Evolutionary conservation across 2,797 vertebrate genomes (phyloP).

Genomic region (Gambelia wislizenii): DNA sequence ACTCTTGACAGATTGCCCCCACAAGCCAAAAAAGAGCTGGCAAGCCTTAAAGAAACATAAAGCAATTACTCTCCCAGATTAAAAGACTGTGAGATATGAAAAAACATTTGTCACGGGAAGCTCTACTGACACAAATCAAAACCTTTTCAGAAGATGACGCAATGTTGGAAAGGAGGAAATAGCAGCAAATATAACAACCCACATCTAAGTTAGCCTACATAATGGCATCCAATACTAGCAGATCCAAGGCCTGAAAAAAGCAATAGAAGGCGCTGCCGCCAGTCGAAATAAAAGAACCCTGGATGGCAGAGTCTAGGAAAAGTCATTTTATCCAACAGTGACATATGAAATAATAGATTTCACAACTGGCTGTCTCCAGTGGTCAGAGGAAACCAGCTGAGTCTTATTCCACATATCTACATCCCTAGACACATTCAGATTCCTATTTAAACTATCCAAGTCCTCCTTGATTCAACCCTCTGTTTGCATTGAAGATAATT

Average conservation of each 20-base stretch:
- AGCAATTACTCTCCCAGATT: conserved; percentile 50
- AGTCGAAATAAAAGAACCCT: conserved; percentile 8
- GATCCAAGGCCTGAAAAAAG: conserved; percentile 22
- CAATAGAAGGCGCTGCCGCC: fast-evolving
- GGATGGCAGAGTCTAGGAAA: not conserved
- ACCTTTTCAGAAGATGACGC: conserved; percentile 10
- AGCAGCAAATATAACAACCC: not conserved
- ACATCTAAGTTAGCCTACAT: fast-evolving
- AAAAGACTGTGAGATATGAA: conserved; percentile 33
- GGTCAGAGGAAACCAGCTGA: not conserved
- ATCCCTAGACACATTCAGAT: not conserved
- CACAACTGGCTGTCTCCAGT: not conserved
- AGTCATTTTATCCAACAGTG: not conserved
- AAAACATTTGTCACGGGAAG: not conserved
- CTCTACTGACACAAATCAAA: conserved; percentile 44
- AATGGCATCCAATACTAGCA: not conserved
- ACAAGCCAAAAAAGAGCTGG: conserved; percentile 38
- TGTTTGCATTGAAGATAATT: not conserved
- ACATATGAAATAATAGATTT: conserved; percentile 8
- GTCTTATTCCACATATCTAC: not conserved
- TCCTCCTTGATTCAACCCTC: not conserved
- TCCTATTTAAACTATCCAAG: not conserved
- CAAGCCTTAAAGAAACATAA: conserved; percentile 55
- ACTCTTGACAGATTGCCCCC: conserved; percentile 33
- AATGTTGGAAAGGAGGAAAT: not conserved